Conservation (phyloP, 2,888 invertebrate genomes). For the Ctenicera cuprea region DNA sequence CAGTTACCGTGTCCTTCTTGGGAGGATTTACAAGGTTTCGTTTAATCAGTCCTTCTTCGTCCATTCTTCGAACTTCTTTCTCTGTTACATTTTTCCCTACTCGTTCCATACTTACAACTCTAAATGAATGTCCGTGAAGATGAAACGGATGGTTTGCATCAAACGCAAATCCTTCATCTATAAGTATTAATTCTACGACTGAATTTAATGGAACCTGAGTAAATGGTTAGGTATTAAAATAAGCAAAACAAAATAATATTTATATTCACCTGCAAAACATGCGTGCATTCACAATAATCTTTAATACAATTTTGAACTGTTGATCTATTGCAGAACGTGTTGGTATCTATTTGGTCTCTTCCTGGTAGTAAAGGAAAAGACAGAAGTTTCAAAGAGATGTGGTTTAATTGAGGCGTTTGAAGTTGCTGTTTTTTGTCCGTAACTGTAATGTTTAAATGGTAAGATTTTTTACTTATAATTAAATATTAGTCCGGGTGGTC, state of each 20-base stretch:
- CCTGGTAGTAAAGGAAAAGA: conserved; percentile 83
- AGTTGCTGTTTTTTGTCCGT: conserved; percentile 76
- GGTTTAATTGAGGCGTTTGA: conserved; percentile 91
- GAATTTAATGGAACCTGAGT: conserved; percentile 79
- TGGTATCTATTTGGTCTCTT: conserved; percentile 77
- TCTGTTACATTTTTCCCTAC: conserved; percentile 82
- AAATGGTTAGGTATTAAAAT: background rate
- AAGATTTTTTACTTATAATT: background rate
- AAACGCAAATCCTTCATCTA: conserved; percentile 89
- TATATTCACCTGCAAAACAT: conserved; percentile 79
- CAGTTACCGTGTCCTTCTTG: conserved; percentile 91
- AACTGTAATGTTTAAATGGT: conserved; percentile 72
- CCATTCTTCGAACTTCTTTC: conserved; percentile 80
- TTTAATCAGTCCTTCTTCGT: conserved; percentile 80
- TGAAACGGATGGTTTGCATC: conserved; percentile 94
- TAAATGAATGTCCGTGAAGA: conserved; percentile 89
- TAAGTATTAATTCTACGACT: conserved; percentile 88
- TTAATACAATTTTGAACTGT: conserved; percentile 79
- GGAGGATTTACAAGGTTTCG: conserved; percentile 86
- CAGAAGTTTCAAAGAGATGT: conserved; percentile 87
- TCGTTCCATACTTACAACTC: conserved; percentile 87
- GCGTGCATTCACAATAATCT: conserved; percentile 89
- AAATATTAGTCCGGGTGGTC: no score
- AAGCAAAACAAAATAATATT: no score
- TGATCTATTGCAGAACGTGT: conserved; percentile 85